Evolutionary conservation across 92 coral and sea anemone genomes (phyloP).

Genomic region (Parazoanthus darwini): DNA sequence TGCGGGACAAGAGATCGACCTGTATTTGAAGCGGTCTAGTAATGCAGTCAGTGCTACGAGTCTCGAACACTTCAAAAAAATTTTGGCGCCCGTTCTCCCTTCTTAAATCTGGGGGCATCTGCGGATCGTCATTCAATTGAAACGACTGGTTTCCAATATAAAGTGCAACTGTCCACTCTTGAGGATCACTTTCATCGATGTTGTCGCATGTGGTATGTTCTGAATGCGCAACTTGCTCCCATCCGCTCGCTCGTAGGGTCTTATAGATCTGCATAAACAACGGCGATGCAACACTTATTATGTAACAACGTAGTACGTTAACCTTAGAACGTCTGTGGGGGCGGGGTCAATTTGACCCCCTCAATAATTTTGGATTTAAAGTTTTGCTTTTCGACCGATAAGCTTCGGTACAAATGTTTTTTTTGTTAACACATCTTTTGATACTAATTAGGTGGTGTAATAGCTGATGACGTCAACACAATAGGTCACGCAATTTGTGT

Average conservation of each 20-base stretch:
- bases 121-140: neutral
- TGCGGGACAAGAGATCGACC: neutral
- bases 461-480: too few relatives aligned
- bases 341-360: too few relatives aligned
- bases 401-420: too few relatives aligned
- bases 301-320: neutral
- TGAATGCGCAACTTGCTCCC: neutral
- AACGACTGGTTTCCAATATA: neutral
- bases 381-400: too few relatives aligned
- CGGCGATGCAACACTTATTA: neutral
- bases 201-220: neutral
- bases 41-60: neutral
- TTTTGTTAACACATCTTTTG: too few relatives aligned
- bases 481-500: too few relatives aligned
- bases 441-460: too few relatives aligned
- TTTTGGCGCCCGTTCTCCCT: neutral
- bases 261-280: conserved; percentile 12
- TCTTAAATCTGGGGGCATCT: neutral
- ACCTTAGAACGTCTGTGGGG: too few relatives aligned
- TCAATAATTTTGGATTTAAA: too few relatives aligned
- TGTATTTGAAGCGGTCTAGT: neutral
- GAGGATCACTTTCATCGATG: neutral
- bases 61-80: conserved; percentile 1
- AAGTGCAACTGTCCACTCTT: neutral
- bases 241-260: neutral